These are phyloP conservation scores for Agapostemon virescens DNA, from an alignment of 2,888 invertebrate species.

Conservation along the genomic window DNA sequence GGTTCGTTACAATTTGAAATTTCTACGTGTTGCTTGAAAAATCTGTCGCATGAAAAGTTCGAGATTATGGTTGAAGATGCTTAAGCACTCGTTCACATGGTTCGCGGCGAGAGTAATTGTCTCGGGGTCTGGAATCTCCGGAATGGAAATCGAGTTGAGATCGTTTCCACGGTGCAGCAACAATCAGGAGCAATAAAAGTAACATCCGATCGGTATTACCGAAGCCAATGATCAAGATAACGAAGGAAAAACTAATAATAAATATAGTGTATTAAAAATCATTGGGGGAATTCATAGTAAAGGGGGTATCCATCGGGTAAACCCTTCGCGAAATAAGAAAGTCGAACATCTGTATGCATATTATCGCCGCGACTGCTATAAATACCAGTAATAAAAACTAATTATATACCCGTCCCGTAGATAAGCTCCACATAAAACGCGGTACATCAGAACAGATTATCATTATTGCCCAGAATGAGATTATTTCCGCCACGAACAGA, in stretches of 20 bases:
- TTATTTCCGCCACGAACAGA: neutral
- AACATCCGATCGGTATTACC: constrained; percentile 2
- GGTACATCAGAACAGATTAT: neutral
- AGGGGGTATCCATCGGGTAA: neutral
- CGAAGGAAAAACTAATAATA: neutral
- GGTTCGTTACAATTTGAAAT: neutral
- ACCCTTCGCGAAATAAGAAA: neutral
- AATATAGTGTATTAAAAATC: constrained; percentile 1
- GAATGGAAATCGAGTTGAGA: neutral
- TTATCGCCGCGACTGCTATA: neutral
- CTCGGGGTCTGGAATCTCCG: neutral
- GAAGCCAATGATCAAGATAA: neutral
- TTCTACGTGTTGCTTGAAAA: neutral
- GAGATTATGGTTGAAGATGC: neutral
- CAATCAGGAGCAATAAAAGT: neutral
- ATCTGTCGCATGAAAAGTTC: neutral
- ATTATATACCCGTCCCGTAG: neutral
- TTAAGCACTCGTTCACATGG: neutral
- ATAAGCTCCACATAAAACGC: neutral
- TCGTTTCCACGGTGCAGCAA: neutral
- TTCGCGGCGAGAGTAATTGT: neutral
- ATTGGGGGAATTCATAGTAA: neutral
- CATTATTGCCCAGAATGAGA: neutral
- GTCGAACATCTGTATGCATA: neutral
- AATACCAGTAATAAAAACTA: constrained; percentile 5